Percentiles rank a stretch among this genome's conserved stretches.
These are phyloP conservation scores for Drosophila leonis DNA, from an alignment of 2,888 invertebrate genomes.

Conservation along the genomic window DNA sequence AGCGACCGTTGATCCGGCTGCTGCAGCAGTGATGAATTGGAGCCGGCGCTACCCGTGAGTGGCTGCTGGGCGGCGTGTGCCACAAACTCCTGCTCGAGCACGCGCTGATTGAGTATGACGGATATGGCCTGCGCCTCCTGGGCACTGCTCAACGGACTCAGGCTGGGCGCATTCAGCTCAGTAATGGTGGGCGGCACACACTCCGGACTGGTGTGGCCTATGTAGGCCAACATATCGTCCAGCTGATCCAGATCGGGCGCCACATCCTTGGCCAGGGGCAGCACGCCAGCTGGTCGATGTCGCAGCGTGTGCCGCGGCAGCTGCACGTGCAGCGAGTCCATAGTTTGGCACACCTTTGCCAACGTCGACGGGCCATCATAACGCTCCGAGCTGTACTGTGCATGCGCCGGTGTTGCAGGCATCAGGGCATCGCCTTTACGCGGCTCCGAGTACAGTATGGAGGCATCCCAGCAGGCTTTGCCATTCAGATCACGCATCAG, in stretches of 20 bases:
- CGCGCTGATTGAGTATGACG: conserved; percentile 93
- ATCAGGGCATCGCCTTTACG: conserved; percentile 56
- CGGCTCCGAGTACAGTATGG: conserved; percentile 93
- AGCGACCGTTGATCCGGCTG: conserved; percentile 80
- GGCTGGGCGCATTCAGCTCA: conserved; percentile 92
- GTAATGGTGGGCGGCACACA: conserved; percentile 89
- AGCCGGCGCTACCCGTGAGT: conserved; percentile 30
- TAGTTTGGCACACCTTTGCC: conserved; percentile 50
- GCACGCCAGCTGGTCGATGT: conserved; percentile 90
- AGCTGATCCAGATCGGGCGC: conserved; percentile 96
- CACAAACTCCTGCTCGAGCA: conserved; percentile 92
- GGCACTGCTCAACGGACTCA: conserved; percentile 90
- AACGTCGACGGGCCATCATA: conserved; percentile 45
- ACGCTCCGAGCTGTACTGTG: conserved; percentile 36
- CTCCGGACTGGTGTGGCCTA: conserved; percentile 96
- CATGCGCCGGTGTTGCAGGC: conserved; percentile 24
- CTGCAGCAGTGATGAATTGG: conserved; percentile 56
- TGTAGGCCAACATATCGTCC: conserved; percentile 96
- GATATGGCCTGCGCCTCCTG: conserved; percentile 94
- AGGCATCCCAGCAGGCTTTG: conserved; percentile 98
- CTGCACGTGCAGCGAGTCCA: conserved; percentile 81
- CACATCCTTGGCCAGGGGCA: conserved; percentile 93
- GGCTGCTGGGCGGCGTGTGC: conserved; percentile 81
- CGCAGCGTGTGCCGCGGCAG: conserved; percentile 90
- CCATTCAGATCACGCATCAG: conserved; percentile 95